Base-by-base conservation (phyloP, 2,797 vertebrate species). In the Fistularia tabacaria region DNA sequence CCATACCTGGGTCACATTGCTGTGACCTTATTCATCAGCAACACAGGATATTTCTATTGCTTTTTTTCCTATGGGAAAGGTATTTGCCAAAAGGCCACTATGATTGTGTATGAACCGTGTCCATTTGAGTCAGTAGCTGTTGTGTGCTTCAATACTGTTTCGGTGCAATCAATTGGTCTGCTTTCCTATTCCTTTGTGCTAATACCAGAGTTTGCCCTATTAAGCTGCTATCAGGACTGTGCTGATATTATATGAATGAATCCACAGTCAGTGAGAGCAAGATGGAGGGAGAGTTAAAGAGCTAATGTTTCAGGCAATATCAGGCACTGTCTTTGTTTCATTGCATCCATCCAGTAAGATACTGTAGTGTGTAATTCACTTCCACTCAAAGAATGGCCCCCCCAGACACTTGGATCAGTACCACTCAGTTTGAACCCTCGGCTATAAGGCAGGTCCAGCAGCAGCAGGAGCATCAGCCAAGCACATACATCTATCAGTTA, bases 191-290 rank as follows among this genome's bases (percentile, higher is more conserved):
- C 78, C 81, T 86, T 87, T 84, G 77, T 89, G 85, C 80, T 87
- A 84, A 83, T 86, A 84, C 83, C 84, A 86, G 87, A 89, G 81
- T 86, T 85, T 87, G 88, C 89, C 90, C 88, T 90, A 82, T 83
- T 86, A 90, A 85, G 87, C 90, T 90, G 89, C 88, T 88, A 89
- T 78, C 79, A 83, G 85, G 83, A 87, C 83, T 87, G 81, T 85
- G 81, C 83, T 81, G 82, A 85, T 84, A 81, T 80, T 75, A 82
- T 83, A 69, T 85, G 81, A 84, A 79, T 64, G 73, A 79, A 74
- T 82, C 79, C 75, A 77, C 83, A 77, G 84, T 85, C 83, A 62
- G 76, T 70, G 59, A 84, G 62, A 82, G 79, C 77, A 65, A 70
- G 75, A 78, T 44, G 61, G 74, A 69, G 42, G 43, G 67, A 76